Evolutionary conservation across 2,888 invertebrate genomes (phyloP).

Genomic region (Spisula subtruncata): DNA sequence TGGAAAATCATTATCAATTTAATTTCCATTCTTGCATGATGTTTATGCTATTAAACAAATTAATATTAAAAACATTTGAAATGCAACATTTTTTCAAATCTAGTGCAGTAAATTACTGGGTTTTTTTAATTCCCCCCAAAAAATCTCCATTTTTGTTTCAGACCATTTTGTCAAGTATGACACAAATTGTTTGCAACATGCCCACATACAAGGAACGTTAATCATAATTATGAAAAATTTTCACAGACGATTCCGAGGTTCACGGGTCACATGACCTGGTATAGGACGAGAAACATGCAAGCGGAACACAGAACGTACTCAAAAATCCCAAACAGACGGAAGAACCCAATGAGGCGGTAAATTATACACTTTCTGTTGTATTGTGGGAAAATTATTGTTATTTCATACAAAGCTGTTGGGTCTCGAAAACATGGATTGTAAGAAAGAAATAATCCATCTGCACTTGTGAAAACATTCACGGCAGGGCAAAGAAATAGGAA

Average conservation of each 20-base stretch:
- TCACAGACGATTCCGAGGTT: conserved; percentile 26
- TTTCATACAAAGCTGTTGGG: conserved; percentile 43
- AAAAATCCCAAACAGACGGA: conserved; percentile 64
- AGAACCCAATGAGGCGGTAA: conserved; percentile 67
- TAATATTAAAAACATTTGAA: too few species aligned
- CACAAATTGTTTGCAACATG: conserved; percentile 24
- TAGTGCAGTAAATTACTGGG: too few species aligned
- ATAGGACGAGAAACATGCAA: conserved; percentile 61
- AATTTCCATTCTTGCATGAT: too few species aligned
- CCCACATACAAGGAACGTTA: background rate
- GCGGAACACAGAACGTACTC: conserved; percentile 67
- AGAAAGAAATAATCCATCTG: conserved; percentile 22
- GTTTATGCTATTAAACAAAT: too few species aligned
- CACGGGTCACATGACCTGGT: conserved; percentile 51
- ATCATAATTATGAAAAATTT: conserved; percentile 25
- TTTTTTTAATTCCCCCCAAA: background rate
- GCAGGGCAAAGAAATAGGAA: conserved; percentile 27
- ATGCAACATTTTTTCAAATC: too few species aligned
- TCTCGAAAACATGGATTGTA: conserved; percentile 8
- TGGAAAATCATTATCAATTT: too few species aligned
- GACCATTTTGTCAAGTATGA: background rate
- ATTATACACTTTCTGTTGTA: conserved; percentile 62
- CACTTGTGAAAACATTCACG: conserved; percentile 22
- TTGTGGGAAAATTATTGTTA: conserved; percentile 65
- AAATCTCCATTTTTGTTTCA: background rate